Evolutionary conservation across 2,797 vertebrate species (phyloP).

Genomic region (Helicolenus hilgendorfi): DNA sequence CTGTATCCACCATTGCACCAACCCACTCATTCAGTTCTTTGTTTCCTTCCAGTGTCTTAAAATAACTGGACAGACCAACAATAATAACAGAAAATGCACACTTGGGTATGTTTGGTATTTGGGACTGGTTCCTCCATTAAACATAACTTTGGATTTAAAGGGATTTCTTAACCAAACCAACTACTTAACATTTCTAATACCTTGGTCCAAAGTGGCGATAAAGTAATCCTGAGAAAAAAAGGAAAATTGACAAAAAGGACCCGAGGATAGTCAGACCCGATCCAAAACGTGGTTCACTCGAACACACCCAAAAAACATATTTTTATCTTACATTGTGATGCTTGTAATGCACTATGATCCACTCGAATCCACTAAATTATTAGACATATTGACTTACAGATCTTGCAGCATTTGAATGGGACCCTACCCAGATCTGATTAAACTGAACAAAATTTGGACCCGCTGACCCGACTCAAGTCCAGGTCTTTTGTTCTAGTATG

Average conservation of each 20-base stretch:
- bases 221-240: not conserved
- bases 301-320: not conserved
- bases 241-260: not conserved
- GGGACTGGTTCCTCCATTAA: not conserved
- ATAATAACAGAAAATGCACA: not conserved
- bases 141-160: not conserved
- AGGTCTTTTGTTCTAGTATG: not conserved
- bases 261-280: rapidly evolving
- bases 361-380: not conserved
- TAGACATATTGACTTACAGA: not conserved
- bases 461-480: no score
- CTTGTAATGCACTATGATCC: not conserved
- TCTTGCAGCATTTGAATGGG: not conserved
- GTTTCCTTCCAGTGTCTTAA: not conserved
- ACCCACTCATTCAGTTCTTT: no score
- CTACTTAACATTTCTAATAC: not conserved
- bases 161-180: not conserved
- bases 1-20: no score
- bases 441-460: no score
- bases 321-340: not conserved
- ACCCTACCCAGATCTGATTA: not conserved
- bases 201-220: not conserved
- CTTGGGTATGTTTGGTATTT: not conserved
- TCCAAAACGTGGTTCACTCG: not conserved
- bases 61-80: not conserved